Conservation (phyloP, 2,113 vertebrate species). For the Rhadina sibilatrix region DNA sequence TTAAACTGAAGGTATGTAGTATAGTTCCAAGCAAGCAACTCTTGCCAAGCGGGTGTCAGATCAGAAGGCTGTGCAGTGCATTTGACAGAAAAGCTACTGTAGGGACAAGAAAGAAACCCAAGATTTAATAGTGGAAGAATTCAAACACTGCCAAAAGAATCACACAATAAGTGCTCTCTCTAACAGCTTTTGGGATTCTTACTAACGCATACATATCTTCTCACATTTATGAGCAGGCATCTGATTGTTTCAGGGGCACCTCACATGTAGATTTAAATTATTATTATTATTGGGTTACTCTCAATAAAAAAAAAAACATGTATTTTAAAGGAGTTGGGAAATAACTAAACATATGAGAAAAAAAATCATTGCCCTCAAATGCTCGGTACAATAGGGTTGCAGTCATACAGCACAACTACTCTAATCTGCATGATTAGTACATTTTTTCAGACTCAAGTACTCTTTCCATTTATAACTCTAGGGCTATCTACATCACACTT, state of each 20-base stretch:
- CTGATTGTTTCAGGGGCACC: background rate
- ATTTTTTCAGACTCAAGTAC: background rate
- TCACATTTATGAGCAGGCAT: background rate
- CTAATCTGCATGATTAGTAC: background rate
- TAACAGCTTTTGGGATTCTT: background rate
- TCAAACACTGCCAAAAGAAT: background rate
- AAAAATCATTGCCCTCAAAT: background rate
- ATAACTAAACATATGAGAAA: background rate
- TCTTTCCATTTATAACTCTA: background rate
- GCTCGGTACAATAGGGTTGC: background rate
- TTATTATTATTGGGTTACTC: background rate
- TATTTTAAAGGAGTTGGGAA: background rate
- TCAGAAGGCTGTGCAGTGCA: background rate
- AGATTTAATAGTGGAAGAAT: background rate
- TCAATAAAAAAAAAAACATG: background rate
- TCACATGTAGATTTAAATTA: background rate
- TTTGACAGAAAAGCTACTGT: background rate
- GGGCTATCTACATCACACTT: background rate
- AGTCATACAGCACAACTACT: background rate
- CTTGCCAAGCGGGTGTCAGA: slow-evolving; percentile 13
- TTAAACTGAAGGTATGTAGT: background rate
- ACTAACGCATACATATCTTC: background rate
- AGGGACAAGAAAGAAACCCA: background rate
- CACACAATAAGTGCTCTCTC: background rate
- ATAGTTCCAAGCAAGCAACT: background rate